These are phyloP conservation scores for Hydropsyche betteni DNA, from an alignment of 2,888 invertebrate species.

Conservation along the genomic window DNA sequence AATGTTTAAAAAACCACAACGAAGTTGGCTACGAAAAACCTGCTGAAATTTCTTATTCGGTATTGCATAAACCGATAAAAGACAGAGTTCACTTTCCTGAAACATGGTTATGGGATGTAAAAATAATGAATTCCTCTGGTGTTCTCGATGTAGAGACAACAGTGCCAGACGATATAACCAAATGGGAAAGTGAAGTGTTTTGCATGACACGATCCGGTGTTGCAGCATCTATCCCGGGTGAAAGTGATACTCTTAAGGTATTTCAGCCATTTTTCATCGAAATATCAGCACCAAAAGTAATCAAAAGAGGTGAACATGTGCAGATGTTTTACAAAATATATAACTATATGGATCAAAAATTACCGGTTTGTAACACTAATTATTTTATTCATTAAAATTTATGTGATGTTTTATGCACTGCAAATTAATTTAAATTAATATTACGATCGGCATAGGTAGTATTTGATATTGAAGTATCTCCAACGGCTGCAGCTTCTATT, in stretches of 20 bases:
- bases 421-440: not conserved
- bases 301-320: slow-evolving; percentile 73
- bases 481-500: slow-evolving; percentile 43
- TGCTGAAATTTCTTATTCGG: slow-evolving; percentile 15
- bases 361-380: slow-evolving; percentile 72
- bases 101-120: slow-evolving; percentile 75
- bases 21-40: slow-evolving; percentile 21
- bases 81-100: slow-evolving; percentile 65
- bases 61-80: slow-evolving; percentile 31
- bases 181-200: slow-evolving; percentile 60
- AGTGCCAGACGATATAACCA: slow-evolving; percentile 62
- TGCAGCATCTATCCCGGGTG: slow-evolving; percentile 63
- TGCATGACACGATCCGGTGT: slow-evolving; percentile 60
- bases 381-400: too few species aligned
- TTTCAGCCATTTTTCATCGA: slow-evolving; percentile 82
- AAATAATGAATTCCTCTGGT: slow-evolving; percentile 57
- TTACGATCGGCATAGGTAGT: slow-evolving; percentile 3
- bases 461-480: slow-evolving; percentile 43
- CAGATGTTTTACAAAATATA: slow-evolving; percentile 74
- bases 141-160: slow-evolving; percentile 55
- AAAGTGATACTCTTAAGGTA: slow-evolving; percentile 72
- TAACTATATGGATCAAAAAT: slow-evolving; percentile 75
- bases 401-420: not conserved
- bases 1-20: slow-evolving; percentile 37
- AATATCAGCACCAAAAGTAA: slow-evolving; percentile 72